A percentile compares a stretch with the other conserved stretches of the same genome.
Conservation (phyloP, 2,113 vertebrate species). For the Chaenocephalus aceratus region DNA sequence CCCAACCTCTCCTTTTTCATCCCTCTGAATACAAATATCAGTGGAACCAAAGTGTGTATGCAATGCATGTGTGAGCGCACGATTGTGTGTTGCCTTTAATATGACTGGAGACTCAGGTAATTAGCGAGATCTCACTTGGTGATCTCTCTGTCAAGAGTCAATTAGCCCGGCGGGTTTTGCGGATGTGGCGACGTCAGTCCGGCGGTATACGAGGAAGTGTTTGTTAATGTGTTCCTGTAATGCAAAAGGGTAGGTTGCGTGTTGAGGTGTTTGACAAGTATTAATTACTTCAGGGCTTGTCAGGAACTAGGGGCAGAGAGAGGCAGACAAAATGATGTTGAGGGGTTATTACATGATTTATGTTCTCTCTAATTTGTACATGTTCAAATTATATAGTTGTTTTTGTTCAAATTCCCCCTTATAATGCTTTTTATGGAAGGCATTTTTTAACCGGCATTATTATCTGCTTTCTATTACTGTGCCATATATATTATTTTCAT, state of each 20-base stretch:
- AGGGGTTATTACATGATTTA: neutral
- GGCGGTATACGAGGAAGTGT: slow-evolving; percentile 67
- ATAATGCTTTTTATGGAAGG: neutral
- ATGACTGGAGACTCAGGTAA: slow-evolving; percentile 76
- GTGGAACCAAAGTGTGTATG: neutral
- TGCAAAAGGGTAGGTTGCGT: neutral
- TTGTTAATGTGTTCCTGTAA: slow-evolving; percentile 54
- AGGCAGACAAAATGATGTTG: neutral
- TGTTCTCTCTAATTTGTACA: neutral
- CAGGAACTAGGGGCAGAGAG: slow-evolving; percentile 55
- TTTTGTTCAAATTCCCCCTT: neutral
- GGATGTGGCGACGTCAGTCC: slow-evolving; percentile 74
- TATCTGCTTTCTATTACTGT: neutral
- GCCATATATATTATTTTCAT: neutral
- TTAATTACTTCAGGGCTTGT: slow-evolving; percentile 83
- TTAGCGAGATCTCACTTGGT: slow-evolving; percentile 77
- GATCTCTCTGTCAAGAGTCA: slow-evolving; percentile 83
- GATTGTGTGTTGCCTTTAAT: slow-evolving; percentile 32
- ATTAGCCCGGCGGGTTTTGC: slow-evolving; percentile 83
- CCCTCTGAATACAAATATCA: slow-evolving; percentile 70
- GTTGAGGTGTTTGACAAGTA: slow-evolving; percentile 80
- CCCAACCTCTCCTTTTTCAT: slow-evolving; percentile 72
- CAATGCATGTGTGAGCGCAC: neutral
- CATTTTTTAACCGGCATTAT: neutral
- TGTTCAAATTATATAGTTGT: neutral